Evolutionary conservation across 37 sponge, comb jelly and placozoan genomes (phyloP).

Genomic region (Beroe forskalii): DNA sequence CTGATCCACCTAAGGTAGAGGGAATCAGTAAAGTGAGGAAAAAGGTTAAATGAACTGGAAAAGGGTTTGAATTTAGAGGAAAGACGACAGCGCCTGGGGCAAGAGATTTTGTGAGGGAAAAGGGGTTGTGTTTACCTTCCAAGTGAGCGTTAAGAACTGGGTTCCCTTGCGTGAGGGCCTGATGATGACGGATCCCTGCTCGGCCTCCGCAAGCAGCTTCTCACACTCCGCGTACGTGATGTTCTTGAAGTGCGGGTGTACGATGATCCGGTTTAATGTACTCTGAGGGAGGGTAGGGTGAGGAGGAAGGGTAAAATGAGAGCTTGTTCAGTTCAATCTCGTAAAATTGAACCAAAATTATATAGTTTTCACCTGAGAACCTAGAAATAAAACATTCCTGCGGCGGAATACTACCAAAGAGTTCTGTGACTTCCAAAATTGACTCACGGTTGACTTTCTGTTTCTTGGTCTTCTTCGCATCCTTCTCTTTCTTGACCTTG

Average conservation of each 20-base stretch:
- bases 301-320: not conserved
- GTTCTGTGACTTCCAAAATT: not conserved
- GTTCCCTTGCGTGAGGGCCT: slow-evolving; percentile 91
- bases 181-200: slow-evolving; percentile 90
- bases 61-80: too few relatives aligned
- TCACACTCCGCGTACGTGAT: slow-evolving; percentile 77
- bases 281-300: slow-evolving; percentile 67
- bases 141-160: slow-evolving; percentile 51
- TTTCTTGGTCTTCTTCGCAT: slow-evolving; percentile 70
- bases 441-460: slow-evolving; percentile 68
- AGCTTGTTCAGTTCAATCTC: not conserved
- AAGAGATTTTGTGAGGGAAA: too few relatives aligned
- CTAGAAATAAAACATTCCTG: too few relatives aligned
- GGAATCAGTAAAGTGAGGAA: not conserved
- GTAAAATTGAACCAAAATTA: not conserved
- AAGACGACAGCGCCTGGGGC: too few relatives aligned
- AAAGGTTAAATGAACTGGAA: too few relatives aligned
- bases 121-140: too few relatives aligned
- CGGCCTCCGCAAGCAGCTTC: slow-evolving; percentile 70
- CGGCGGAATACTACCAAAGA: not conserved
- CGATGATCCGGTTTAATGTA: slow-evolving; percentile 83
- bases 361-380: not conserved
- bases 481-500: slow-evolving; percentile 71
- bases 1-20: slow-evolving; percentile 69
- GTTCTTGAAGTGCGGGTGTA: slow-evolving; percentile 90